Conservation (phyloP, 2,888 invertebrate species). For the Latrodectus hesperus region DNA sequence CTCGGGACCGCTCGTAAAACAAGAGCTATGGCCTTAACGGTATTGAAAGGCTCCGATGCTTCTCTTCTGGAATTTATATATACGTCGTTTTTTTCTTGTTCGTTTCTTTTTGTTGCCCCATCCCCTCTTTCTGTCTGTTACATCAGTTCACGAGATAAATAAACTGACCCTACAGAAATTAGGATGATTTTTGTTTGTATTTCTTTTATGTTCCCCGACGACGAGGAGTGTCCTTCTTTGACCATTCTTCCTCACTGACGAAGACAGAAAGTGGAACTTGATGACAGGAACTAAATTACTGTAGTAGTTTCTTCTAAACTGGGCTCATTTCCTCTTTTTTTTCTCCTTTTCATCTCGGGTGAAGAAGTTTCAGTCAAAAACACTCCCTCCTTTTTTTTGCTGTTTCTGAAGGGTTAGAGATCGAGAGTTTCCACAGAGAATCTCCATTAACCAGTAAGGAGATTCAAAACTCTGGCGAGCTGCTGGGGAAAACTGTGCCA, state of each 20-base stretch:
- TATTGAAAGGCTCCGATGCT: constrained; percentile 38
- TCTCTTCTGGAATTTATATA: constrained; percentile 14
- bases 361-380: too few relatives aligned
- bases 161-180: constrained; percentile 44
- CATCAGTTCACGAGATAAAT: constrained; percentile 41
- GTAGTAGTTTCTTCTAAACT: constrained; percentile 14
- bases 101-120: background rate
- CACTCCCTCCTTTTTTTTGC: too few relatives aligned
- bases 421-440: too few relatives aligned
- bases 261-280: constrained; percentile 27
- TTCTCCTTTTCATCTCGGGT: background rate
- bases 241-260: constrained; percentile 6
- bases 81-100: constrained; percentile 3
- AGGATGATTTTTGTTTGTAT: constrained; percentile 41
- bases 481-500: too few relatives aligned
- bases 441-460: too few relatives aligned
- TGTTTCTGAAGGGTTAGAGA: too few relatives aligned
- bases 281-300: constrained; percentile 33
- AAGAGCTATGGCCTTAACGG: constrained; percentile 63
- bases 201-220: constrained; percentile 7
- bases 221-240: background rate
- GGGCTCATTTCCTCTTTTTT: background rate
- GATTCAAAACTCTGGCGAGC: too few relatives aligned
- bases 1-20: constrained; percentile 63
- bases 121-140: background rate